Percentiles rank a stretch among this genome's conserved stretches.
These are phyloP conservation scores for Lepidotrigona ventralis DNA, from an alignment of 1,140 invertebrate genomes.

Conservation along the genomic window DNA sequence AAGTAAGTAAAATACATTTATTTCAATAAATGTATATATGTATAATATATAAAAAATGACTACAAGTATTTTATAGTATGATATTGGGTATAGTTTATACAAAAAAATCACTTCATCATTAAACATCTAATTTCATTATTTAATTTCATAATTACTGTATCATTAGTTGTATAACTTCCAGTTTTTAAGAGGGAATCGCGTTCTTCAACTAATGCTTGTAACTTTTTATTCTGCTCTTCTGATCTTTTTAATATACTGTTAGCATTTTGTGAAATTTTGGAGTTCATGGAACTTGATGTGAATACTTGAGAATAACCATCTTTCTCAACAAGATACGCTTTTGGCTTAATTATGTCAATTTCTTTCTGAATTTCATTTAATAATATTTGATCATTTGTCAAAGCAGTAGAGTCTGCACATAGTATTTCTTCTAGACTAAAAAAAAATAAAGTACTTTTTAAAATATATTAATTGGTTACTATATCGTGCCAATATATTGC, in stretches of 20 bases:
- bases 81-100: neutral
- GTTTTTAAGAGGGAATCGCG: constrained; percentile 73
- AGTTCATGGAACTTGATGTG: constrained; percentile 44
- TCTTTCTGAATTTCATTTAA: constrained; percentile 72
- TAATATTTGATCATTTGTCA: constrained; percentile 71
- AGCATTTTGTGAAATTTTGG: constrained; percentile 42
- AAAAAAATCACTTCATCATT: constrained; percentile 49
- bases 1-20: constrained; percentile 48
- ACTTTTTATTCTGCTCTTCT: constrained; percentile 64
- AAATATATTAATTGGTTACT: neutral
- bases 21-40: constrained; percentile 42
- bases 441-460: neutral
- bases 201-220: constrained; percentile 69
- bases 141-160: constrained; percentile 72
- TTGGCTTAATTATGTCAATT: constrained; percentile 71
- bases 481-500: neutral
- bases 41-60: neutral
- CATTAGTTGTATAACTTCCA: constrained; percentile 76
- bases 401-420: constrained; percentile 67
- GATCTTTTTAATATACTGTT: constrained; percentile 48
- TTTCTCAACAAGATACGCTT: constrained; percentile 52
- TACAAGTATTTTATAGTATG: constrained; percentile 19
- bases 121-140: constrained; percentile 72
- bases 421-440: constrained; percentile 73
- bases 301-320: constrained; percentile 55